These are phyloP conservation scores for Neostethus bicornis DNA, from an alignment of 2,797 vertebrate genomes.

Conservation along the genomic window DNA sequence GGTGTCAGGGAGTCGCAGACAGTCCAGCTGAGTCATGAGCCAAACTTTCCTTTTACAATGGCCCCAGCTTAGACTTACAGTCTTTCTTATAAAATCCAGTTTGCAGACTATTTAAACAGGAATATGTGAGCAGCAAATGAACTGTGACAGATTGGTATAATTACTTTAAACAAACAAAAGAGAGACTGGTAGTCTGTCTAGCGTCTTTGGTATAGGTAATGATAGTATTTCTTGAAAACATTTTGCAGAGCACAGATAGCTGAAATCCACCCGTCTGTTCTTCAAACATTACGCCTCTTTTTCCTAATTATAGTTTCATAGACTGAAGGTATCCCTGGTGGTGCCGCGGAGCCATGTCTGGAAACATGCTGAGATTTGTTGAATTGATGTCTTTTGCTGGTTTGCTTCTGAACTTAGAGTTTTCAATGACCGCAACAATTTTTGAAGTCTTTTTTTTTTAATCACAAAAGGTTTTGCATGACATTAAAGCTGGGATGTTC, in stretches of 20 bases:
- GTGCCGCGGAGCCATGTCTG: constrained; percentile 4
- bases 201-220: constrained; percentile 25
- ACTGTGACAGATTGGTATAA: constrained; percentile 29
- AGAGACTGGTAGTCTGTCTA: constrained; percentile 23
- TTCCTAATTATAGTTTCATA: constrained; percentile 30
- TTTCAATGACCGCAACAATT: background rate
- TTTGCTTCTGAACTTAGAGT: constrained; percentile 3
- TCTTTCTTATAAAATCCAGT: constrained; percentile 25
- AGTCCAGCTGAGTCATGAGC: constrained; percentile 52
- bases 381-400: constrained; percentile 6
- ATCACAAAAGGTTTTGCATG: background rate
- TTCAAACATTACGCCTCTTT: constrained; percentile 24
- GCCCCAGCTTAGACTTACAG: constrained; percentile 22
- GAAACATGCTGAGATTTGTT: constrained; percentile 9
- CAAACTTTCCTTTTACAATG: constrained; percentile 45
- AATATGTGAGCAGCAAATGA: constrained; percentile 23
- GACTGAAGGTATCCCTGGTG: constrained; percentile 13
- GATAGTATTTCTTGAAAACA: constrained; percentile 27
- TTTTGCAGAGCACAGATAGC: constrained; percentile 18
- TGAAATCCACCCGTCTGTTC: constrained; percentile 27
- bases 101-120: constrained; percentile 31
- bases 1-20: constrained; percentile 63
- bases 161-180: constrained; percentile 32
- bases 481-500: background rate
- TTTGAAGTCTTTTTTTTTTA: background rate